Base-by-base conservation (phyloP, 2,888 invertebrate species). In the Hemistola chrysoprasaria region DNA sequence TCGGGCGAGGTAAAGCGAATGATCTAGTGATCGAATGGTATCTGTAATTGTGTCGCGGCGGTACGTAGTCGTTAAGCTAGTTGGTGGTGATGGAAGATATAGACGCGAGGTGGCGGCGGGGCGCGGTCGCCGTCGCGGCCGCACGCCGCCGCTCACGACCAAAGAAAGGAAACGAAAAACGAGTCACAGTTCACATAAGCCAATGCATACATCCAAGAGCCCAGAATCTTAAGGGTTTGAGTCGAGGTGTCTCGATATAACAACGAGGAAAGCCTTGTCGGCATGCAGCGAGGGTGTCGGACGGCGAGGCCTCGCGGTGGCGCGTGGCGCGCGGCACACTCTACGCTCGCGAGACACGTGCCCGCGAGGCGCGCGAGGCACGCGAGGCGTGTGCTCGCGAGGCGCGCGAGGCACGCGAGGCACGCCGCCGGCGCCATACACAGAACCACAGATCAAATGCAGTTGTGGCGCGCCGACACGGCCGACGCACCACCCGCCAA, bases 161-260 rank as follows among this genome's bases (percentile, higher is more conserved):
- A 86, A 55, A 86, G 87, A 86, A 87, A 88, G 85, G 86, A 87
- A 88, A 88, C 87, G 87, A 87, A 88, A 43, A 88, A 86, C 85
- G 83, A 87, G 82, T 87, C 86, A 87, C 87, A 86, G 80, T 87
- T 88, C 84, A 88, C 87, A 88, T 83, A 88, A 87, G 87, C 87
- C 87, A 88, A 87, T 87, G 87, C 87, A 87, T 79, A 87, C 86
- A 88, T 87, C 87, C 88, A 88, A 87, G 86, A 88, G 88, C 87
- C 87, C 87, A 87, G 87, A 88, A 88, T 87, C 75, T 87, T 85
- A 87, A 87, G 88, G 87, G 88, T 87, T 88, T 87, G 83, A 80
- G 76, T 85, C 80, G 84, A 81, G 83, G 76, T 79, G 78, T 82
- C 77, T 84, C 77, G 82, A 79, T 83, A 79, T 71, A 80, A 82